These are phyloP conservation scores for Neosilurus hyrtlii DNA, from an alignment of 2,797 vertebrate genomes.

Conservation along the genomic window DNA sequence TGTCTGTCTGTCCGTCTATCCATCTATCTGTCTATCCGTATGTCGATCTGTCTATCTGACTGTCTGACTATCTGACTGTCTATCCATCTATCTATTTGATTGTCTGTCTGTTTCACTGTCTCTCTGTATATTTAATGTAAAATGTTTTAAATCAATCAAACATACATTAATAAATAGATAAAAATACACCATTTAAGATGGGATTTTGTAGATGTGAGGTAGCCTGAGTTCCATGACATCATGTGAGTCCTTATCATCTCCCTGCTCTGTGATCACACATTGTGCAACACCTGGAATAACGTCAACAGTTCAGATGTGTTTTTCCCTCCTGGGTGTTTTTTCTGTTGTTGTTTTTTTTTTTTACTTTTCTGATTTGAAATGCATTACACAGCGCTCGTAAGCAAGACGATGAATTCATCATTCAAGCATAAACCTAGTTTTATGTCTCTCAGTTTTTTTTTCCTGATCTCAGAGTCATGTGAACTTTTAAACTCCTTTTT, in stretches of 20 bases:
- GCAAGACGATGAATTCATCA: not conserved
- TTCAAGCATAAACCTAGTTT: not conserved
- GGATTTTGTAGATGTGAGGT: not conserved
- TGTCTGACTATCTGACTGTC: too few species aligned
- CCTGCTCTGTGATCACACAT: not conserved
- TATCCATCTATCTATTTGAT: too few species aligned
- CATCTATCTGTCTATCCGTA: too few species aligned
- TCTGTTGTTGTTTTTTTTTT: not conserved
- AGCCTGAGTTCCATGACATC: not conserved
- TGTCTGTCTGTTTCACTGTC: too few species aligned
- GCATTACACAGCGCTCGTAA: not conserved
- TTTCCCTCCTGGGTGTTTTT: not conserved
- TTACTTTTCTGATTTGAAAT: not conserved
- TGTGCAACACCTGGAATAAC: not conserved
- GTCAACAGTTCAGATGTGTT: not conserved
- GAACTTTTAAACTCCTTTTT: slow-evolving; percentile 1
- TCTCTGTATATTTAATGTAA: too few species aligned
- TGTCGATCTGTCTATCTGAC: too few species aligned
- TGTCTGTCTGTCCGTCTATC: too few species aligned
- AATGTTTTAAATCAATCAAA: too few species aligned
- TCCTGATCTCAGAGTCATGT: not conserved
- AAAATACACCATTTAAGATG: not conserved
- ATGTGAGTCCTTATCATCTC: not conserved
- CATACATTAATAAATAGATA: too few species aligned
- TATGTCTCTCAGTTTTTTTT: not conserved